phyloP scores from a whole-genome alignment of 2,888 invertebrate genomes.

The Margaritifera margaritifera region DNA sequence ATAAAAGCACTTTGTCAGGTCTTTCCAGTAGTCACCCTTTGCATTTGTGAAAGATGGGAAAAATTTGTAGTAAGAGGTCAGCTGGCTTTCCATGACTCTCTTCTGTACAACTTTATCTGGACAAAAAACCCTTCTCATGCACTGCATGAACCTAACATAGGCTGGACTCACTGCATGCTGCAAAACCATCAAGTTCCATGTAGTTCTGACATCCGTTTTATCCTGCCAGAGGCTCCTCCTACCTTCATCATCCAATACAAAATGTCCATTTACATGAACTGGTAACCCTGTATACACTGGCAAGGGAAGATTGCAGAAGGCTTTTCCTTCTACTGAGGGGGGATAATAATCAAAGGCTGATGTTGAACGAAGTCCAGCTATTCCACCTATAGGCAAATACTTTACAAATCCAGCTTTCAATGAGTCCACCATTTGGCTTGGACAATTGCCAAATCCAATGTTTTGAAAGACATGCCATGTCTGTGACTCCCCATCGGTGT shows the following conservation, averaged over 20 bases:
- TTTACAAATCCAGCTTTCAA: slow-evolving; percentile 42
- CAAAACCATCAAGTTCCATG: slow-evolving; percentile 61
- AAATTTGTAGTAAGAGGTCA: background rate
- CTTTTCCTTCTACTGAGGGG: slow-evolving; percentile 7
- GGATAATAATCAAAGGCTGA: too few species aligned
- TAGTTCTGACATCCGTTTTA: slow-evolving; percentile 13
- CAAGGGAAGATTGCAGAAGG: slow-evolving; percentile 57
- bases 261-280: slow-evolving; percentile 61
- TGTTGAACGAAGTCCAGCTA: slow-evolving; percentile 34
- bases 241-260: slow-evolving; percentile 56
- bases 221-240: slow-evolving; percentile 43
- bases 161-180: slow-evolving; percentile 51
- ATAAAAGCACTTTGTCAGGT: slow-evolving; percentile 4
- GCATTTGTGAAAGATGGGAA: slow-evolving; percentile 20
- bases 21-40: slow-evolving; percentile 16
- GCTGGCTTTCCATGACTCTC: background rate
- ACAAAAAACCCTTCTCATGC: slow-evolving; percentile 11
- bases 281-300: slow-evolving; percentile 52
- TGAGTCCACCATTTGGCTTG: slow-evolving; percentile 28
- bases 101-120: background rate
- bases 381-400: slow-evolving; percentile 52
- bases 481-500: background rate
- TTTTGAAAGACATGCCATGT: slow-evolving; percentile 14
- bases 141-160: slow-evolving; percentile 39
- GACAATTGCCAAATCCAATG: slow-evolving; percentile 39